A percentile compares a stretch with the other conserved stretches of the same genome.
Conservation (phyloP, 2,888 invertebrate genomes). For the Conops quadrifasciatus region DNA sequence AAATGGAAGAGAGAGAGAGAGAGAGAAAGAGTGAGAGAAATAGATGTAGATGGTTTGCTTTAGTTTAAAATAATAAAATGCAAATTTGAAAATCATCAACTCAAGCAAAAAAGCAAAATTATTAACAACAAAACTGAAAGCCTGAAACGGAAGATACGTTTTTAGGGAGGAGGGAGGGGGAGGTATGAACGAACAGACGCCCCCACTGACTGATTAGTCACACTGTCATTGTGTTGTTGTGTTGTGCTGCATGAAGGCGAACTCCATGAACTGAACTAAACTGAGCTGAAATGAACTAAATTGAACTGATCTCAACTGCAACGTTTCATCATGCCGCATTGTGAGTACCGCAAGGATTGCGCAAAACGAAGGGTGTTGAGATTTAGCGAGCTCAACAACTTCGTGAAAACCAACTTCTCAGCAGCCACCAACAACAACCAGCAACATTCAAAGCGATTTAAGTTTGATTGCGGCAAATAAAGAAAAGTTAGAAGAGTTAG, state of each 20-base stretch:
- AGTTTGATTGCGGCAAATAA: background rate
- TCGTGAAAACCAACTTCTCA: too few species aligned
- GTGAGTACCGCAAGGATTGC: too few species aligned
- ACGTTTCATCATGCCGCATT: too few species aligned
- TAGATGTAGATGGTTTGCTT: background rate
- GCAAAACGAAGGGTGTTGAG: too few species aligned
- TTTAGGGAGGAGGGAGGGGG: background rate
- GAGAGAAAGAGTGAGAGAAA: background rate
- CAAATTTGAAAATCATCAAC: constrained; percentile 5
- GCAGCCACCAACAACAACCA: too few species aligned
- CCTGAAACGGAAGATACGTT: background rate
- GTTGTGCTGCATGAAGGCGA: too few species aligned
- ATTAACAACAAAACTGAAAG: background rate
- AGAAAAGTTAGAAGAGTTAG: background rate
- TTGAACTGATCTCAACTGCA: too few species aligned
- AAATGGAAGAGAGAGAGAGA: background rate
- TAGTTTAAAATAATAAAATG: constrained; percentile 1
- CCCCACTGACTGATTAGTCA: too few species aligned
- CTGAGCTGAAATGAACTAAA: too few species aligned
- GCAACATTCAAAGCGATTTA: background rate
- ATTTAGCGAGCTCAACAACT: background rate
- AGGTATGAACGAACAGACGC: background rate
- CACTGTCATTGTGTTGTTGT: too few species aligned
- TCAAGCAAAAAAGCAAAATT: background rate
- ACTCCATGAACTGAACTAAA: background rate